phyloP scores from a whole-genome alignment of 2,797 vertebrate genomes.

The Heterohyrax brucei region DNA sequence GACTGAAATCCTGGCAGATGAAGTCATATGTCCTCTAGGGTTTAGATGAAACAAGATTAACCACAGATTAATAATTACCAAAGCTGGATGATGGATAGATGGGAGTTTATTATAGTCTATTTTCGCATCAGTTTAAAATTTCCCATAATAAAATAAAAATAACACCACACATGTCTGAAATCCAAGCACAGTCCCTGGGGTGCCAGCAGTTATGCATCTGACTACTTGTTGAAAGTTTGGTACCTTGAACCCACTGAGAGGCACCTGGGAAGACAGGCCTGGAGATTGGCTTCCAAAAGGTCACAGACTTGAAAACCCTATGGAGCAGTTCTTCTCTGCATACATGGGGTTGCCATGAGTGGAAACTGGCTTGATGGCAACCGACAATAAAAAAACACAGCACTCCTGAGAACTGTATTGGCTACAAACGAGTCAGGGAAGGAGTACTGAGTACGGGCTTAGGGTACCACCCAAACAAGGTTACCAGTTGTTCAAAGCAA shows the following conservation, averaged over 20 bases:
- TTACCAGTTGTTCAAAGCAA: no score
- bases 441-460: no score
- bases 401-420: not conserved
- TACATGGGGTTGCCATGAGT: no score
- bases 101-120: not conserved
- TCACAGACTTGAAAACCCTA: not conserved
- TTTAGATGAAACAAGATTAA: not conserved
- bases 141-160: slow-evolving; percentile 12
- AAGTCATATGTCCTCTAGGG: not conserved
- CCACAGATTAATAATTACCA: slow-evolving; percentile 21
- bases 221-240: not conserved
- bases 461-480: no score
- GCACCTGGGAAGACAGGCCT: not conserved
- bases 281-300: not conserved
- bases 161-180: not conserved
- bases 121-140: not conserved
- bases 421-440: not conserved
- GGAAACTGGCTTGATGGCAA: no score
- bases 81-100: not conserved
- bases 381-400: no score
- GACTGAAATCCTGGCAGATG: not conserved
- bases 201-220: not conserved
- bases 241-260: not conserved
- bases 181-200: not conserved
- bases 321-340: not conserved